phyloP scores from a whole-genome alignment of 2,797 vertebrate species.

The Clarias pachynema region DNA sequence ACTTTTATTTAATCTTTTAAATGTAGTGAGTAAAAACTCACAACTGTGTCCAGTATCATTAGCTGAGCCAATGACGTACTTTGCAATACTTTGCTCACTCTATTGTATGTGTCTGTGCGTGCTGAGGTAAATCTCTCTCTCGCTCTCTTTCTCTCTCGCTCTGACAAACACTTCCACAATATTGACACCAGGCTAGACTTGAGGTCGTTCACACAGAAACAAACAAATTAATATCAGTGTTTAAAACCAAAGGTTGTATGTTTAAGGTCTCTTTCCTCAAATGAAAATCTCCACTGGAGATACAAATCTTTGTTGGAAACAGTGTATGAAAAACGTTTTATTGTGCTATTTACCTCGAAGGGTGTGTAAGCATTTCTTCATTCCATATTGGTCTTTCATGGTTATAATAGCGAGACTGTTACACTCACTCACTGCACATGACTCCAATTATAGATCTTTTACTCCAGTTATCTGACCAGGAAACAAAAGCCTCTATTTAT shows the following conservation, averaged over 20 bases:
- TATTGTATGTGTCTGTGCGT: not conserved
- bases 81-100: not conserved
- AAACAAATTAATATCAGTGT: conserved; percentile 6
- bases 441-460: not conserved
- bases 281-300: not conserved
- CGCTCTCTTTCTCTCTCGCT: not conserved
- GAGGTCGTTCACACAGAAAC: conserved; percentile 51
- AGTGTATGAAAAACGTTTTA: not conserved
- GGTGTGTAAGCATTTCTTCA: not conserved
- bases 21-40: not conserved
- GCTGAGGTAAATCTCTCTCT: not conserved
- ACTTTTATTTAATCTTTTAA: not conserved
- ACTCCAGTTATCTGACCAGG: conserved; percentile 13
- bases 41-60: not conserved
- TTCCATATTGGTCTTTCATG: not conserved
- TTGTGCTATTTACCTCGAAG: not conserved
- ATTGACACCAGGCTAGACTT: conserved; percentile 29
- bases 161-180: not conserved
- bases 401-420: not conserved
- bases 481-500: conserved; percentile 24
- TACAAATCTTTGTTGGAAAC: not conserved
- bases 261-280: not conserved
- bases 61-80: not conserved
- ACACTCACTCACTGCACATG: not conserved
- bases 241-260: not conserved